Percentiles rank a stretch among this genome's conserved stretches.
phyloP scores from a whole-genome alignment of 2,113 vertebrate genomes.

The Brachypteracias leptosomus region DNA sequence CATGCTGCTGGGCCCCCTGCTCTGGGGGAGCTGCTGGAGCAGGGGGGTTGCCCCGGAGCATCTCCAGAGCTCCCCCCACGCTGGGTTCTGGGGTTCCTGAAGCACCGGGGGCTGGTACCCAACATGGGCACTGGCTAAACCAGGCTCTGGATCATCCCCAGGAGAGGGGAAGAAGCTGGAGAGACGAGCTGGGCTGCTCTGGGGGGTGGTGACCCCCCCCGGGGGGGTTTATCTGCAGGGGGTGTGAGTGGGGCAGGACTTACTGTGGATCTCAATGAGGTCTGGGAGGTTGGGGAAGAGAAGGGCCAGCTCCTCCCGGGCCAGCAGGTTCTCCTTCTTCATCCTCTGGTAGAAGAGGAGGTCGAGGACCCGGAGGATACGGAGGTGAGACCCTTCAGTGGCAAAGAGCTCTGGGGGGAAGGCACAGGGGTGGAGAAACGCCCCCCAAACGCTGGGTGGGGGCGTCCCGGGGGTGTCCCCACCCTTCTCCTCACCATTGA shows the following conservation, averaged over 20 bases:
- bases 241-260: background rate
- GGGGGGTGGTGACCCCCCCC: background rate
- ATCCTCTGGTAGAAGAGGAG: constrained; percentile 90
- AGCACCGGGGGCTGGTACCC: background rate
- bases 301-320: constrained; percentile 82
- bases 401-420: constrained; percentile 83
- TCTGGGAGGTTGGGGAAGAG: constrained; percentile 92
- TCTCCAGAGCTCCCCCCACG: background rate
- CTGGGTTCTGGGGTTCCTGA: background rate
- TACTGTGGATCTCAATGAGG: constrained; percentile 90
- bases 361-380: constrained; percentile 88
- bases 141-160: background rate
- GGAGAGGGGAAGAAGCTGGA: background rate
- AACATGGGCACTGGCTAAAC: background rate
- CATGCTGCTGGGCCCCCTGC: no score
- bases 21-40: background rate
- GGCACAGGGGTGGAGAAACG: background rate
- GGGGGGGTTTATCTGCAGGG: background rate
- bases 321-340: constrained; percentile 80
- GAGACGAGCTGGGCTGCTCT: fast-evolving
- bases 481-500: constrained; percentile 75
- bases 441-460: no score
- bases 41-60: background rate
- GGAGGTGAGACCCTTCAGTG: constrained; percentile 88
- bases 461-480: background rate